Base-by-base conservation (phyloP, 2,797 vertebrate species). In the Okamejei kenojei region DNA sequence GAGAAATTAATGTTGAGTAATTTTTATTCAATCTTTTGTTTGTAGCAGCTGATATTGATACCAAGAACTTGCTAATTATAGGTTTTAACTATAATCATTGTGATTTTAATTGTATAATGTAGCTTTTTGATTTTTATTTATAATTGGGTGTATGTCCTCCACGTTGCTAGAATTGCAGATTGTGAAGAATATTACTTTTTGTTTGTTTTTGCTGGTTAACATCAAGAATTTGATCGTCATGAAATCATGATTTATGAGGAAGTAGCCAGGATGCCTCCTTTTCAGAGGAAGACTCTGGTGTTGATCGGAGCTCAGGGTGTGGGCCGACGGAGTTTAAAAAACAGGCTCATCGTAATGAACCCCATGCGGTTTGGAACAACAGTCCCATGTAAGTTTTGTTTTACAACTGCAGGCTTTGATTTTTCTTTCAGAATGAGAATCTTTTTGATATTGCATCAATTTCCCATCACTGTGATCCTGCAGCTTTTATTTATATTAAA, bases 241-340 rank as follows among this genome's bases (percentile, higher is more conserved):
- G 99, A 99, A 96, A 98, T 99, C 94, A 98, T 99, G 96, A 99
- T 98, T 93, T 99, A 99, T 93, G 99, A 99, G 94, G 99, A 99
- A 94, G 98, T 99, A 84, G 97, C 98, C 90, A 98, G 96, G 96
- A 99, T 99, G 99, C 99, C 99, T 84, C 98, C 99, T 0, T 99
- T 99, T 95, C 99, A 99, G 96, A 98, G 99, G 95, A 99, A 99
- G 95, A 99, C 98, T 0, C 96, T 99, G 93, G 97, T 99, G 93
- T 96, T 99, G 95, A 99, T 99, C 94, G 99, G 99, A 92, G 98
- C 99, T 32, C 99, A 99, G 96, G 99, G 99, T 19, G 99, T 99
- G 80, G 99, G 99, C 8, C 96, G 99, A 94, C 97, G 99, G 94
- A 99, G 99, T 95, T 96, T 99, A 95, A 99, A 99, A 95, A 99